phyloP scores from a whole-genome alignment of 2,113 vertebrate species.

The Labrus mixtus region DNA sequence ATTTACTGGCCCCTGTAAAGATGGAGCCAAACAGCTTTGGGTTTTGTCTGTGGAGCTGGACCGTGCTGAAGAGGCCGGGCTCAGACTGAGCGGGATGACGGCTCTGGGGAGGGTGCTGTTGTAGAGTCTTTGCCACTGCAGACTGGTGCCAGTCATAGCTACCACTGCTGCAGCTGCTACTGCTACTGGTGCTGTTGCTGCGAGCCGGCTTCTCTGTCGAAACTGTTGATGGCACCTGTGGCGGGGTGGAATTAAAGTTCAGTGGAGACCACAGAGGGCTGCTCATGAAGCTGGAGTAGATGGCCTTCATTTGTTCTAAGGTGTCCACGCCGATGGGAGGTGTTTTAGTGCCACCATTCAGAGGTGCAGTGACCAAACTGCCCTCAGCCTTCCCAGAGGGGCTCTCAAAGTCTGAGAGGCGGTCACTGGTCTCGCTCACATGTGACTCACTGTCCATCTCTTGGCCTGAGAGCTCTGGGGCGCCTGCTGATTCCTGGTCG shows the following conservation, averaged over 20 bases:
- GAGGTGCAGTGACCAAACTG: constrained; percentile 79
- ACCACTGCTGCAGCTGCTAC: constrained; percentile 92
- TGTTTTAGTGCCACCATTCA: constrained; percentile 80
- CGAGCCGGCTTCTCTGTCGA: constrained; percentile 88
- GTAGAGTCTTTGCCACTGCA: constrained; percentile 95
- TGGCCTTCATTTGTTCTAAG: constrained; percentile 98
- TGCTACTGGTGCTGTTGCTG: constrained; percentile 90
- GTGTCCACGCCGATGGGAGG: constrained; percentile 87
- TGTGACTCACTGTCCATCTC: constrained; percentile 97
- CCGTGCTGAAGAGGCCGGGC: constrained; percentile 95
- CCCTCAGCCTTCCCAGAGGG: constrained; percentile 90
- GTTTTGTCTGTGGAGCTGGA: constrained; percentile 97
- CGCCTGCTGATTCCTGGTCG: constrained; percentile 90
- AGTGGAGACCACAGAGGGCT: constrained; percentile 96
- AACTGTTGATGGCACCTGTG: constrained; percentile 73
- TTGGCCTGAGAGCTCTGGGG: constrained; percentile 91
- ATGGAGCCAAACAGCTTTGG: constrained; percentile 97
- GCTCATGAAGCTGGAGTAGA: constrained; percentile 97
- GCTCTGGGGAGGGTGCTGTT: constrained; percentile 92
- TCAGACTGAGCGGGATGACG: constrained; percentile 87
- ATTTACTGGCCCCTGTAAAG: constrained; percentile 98
- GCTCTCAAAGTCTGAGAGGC: constrained; percentile 93
- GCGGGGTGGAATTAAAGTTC: constrained; percentile 87
- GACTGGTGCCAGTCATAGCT: constrained; percentile 99
- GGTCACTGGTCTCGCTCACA: constrained; percentile 93